Conservation (phyloP, 1,140 invertebrate genomes). For the Himalopsyche phryganea region DNA sequence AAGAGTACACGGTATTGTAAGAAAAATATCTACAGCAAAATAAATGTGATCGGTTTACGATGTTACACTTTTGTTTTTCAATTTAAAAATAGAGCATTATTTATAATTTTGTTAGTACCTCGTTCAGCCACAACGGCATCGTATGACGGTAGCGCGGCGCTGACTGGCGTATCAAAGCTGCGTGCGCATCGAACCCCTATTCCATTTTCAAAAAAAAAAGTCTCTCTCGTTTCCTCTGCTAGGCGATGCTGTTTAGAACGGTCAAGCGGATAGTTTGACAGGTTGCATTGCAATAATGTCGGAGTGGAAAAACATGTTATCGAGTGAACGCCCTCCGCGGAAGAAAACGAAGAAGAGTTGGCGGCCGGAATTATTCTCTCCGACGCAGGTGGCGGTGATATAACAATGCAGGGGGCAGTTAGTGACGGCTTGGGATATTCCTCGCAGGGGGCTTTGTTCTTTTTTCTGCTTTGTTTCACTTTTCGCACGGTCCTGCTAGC, state of each 20-base stretch:
- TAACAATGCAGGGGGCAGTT: constrained; percentile 40
- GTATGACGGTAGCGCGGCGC: constrained; percentile 9
- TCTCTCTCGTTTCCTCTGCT: constrained; percentile 5
- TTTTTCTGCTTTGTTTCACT: constrained; percentile 45
- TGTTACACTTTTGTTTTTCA: no score
- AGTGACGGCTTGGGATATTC: constrained; percentile 17
- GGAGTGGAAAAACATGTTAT: constrained; percentile 22
- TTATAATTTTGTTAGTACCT: constrained; percentile 10
- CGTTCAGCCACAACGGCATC: constrained; percentile 7
- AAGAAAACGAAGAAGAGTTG: constrained; percentile 10
- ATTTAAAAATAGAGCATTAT: no score
- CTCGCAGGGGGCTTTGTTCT: constrained; percentile 22
- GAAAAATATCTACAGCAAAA: no score
- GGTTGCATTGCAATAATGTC: constrained; percentile 5
- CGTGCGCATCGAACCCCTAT: not conserved
- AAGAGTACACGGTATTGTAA: no score
- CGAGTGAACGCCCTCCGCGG: constrained; percentile 23
- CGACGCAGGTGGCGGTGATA: constrained; percentile 37
- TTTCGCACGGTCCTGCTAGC: constrained; percentile 47
- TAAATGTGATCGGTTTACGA: no score
- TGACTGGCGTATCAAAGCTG: constrained; percentile 5
- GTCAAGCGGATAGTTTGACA: not conserved
- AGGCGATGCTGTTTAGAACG: not conserved
- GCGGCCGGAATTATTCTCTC: not conserved
- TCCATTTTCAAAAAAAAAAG: constrained; percentile 15